Evolutionary conservation across 2,797 vertebrate genomes (phyloP), one percentile per base, ranked within the genome.

Genomic region (Echiichthys vipera): DNA sequence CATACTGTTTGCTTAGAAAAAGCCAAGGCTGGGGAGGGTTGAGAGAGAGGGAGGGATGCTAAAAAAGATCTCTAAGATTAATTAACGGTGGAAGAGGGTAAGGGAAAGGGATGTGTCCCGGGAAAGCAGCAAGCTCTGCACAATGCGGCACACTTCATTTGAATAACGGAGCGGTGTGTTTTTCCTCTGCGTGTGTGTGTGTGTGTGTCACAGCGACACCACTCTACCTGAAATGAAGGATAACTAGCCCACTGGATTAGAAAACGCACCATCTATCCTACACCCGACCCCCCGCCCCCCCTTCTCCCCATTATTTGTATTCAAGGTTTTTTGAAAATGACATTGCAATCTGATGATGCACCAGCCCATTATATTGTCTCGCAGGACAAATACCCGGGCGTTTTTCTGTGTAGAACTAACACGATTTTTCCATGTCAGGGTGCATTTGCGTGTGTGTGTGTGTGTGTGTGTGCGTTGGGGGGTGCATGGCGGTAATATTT

Each of bases 311-410:
- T 98, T 99, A 98, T 98, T 99, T 98, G 97, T 98, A 98, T 98
- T 98, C 97, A 99, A 98, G 97, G 97, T 98, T 99, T 93, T 98
- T 96, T 97, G 96, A 98, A n/a, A 98, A 98, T 98, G 98, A 98
- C 98, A 98, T 98, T 98, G 97, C 98, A 98, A 98, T 99, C 97
- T 98, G 97, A 98, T 98, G 98, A 99, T 98, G 96, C 98, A 96
- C 97, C 96, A 96, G 95, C 96, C 97, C 97, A 98, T 99, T 99
- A 99, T 98, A 97, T 96, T 98, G 97, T 98, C 97, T 96, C 96
- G 96, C 96, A 98, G 97, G 97, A 99, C 98, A 99, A 99, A 99
- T 99, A 97, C 97, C 96, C 95, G 90, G 88, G 95, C 96, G 95
- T 98, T 99, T 98, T 98, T 84, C 97, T 97, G 95, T 96, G 96